Base-by-base conservation (phyloP, 2,888 invertebrate genomes). In the Cephus pulcher region DNA sequence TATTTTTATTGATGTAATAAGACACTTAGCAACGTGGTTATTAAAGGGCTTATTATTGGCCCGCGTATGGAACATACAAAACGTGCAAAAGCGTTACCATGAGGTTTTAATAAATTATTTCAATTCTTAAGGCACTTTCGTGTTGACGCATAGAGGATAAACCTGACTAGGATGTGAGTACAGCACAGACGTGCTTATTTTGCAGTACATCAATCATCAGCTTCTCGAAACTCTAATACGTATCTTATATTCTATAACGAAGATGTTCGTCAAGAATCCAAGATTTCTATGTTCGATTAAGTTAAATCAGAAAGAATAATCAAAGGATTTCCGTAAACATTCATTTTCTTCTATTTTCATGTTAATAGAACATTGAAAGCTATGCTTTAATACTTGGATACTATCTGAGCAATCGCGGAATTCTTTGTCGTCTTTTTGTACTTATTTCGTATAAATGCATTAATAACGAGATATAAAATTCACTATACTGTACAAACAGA, bases 1-100 rank as follows among this genome's bases (percentile, higher is more conserved):
- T 23, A 23, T 56, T 23, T 71, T 71, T 71, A 71, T 71, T 71
- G 71, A 71, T 71, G 4, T 71, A 71, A 71, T 34, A 34, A 71
- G 2, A 33, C 32, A 34, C 71, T 9, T 71, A 33, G 71, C 71
- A 71, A 71, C 71, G 33, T 4, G 71, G 71, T 6, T 6, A 71
- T 12, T 3, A 15, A n/a, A 32, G 56, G 56, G 56, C 56, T 23
- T 56, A 23, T 23, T 9, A 56, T 56, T 9, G 56, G 56, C 9
- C 3, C 9, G 9, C 23, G 9, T 23, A 56, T 1, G 0, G 9
- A 56, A 56, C 23, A 23, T 56, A 23, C 23, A 56, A 23, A 56
- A 1, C 23, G 56, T 23, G 56, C 9, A 56, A 23, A 23, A 56
- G 9, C 2, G 2, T 9, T 56, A 23, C 56, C 56, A 56, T 9